phyloP scores from a whole-genome alignment of 2,888 invertebrate genomes.

The Dione juno region DNA sequence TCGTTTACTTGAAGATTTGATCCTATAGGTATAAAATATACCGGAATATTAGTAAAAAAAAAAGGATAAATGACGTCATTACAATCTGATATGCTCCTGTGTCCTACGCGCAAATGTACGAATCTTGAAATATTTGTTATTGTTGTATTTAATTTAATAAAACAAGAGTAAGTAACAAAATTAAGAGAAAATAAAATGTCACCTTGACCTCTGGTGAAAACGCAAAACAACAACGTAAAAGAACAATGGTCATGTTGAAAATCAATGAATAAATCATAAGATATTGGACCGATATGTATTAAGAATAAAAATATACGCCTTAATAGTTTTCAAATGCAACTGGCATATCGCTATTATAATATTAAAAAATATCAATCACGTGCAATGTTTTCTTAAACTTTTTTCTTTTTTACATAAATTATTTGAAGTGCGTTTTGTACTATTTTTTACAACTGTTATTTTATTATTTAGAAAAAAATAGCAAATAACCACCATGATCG shows the following conservation, averaged over 20 bases:
- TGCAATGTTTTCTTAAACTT: background rate
- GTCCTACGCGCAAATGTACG: too few species aligned
- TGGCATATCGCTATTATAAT: background rate
- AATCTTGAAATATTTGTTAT: too few species aligned
- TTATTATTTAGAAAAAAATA: background rate
- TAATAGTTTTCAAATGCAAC: background rate
- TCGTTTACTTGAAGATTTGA: conserved; percentile 58
- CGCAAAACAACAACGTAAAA: background rate
- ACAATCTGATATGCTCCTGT: too few species aligned
- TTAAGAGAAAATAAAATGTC: background rate
- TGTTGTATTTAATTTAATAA: too few species aligned
- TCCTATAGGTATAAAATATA: conserved; percentile 42
- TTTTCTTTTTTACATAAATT: too few species aligned
- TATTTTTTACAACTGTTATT: conserved; percentile 3
- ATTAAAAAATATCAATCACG: background rate
- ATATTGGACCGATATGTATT: background rate
- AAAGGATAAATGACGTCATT: too few species aligned
- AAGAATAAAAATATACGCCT: background rate
- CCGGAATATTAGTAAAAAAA: too few species aligned
- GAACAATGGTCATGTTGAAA: conserved; percentile 1
- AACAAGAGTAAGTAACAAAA: background rate
- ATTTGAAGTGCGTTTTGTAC: too few species aligned
- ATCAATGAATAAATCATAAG: conserved; percentile 2
- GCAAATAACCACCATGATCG: too few species aligned
- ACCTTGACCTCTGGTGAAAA: background rate